A percentile compares a stretch with the other conserved stretches of the same genome.
These are phyloP conservation scores for Malaclemys terrapin DNA, from an alignment of 2,113 vertebrate species.

Conservation along the genomic window DNA sequence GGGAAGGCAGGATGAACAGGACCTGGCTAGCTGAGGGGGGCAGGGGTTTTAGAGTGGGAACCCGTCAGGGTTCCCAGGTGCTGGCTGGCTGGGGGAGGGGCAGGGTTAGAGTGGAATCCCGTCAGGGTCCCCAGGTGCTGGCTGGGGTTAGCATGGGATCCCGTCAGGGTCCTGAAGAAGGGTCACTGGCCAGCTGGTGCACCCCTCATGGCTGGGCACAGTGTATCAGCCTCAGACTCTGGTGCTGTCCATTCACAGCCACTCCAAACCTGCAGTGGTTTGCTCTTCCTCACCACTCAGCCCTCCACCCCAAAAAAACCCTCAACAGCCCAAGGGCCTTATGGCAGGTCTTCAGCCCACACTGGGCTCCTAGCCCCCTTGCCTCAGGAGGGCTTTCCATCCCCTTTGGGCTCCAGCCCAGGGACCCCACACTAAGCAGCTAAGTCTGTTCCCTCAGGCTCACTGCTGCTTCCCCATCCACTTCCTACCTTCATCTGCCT, in stretches of 20 bases:
- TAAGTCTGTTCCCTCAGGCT: background rate
- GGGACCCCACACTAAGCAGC: background rate
- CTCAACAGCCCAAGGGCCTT: background rate
- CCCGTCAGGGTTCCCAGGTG: no score
- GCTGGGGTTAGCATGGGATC: background rate
- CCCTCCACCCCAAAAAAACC: background rate
- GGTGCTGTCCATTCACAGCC: no score
- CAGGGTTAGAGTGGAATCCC: no score
- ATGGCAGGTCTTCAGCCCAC: background rate
- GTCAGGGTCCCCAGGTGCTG: background rate
- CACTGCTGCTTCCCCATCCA: background rate
- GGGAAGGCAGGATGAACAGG: accelerated
- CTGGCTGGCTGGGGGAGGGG: no score
- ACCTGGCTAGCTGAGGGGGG: accelerated
- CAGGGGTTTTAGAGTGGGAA: no score
- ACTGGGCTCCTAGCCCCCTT: background rate
- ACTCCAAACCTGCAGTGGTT: no score
- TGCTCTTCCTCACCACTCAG: background rate
- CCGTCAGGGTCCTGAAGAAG: no score
- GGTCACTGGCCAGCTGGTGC: background rate
- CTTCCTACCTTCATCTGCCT: background rate
- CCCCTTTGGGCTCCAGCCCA: background rate
- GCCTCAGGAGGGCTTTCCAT: background rate
- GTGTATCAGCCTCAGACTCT: background rate
- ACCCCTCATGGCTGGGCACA: background rate